These are phyloP conservation scores for Gambusia yucatana DNA, from an alignment of 2,797 vertebrate species.

Conservation along the genomic window DNA sequence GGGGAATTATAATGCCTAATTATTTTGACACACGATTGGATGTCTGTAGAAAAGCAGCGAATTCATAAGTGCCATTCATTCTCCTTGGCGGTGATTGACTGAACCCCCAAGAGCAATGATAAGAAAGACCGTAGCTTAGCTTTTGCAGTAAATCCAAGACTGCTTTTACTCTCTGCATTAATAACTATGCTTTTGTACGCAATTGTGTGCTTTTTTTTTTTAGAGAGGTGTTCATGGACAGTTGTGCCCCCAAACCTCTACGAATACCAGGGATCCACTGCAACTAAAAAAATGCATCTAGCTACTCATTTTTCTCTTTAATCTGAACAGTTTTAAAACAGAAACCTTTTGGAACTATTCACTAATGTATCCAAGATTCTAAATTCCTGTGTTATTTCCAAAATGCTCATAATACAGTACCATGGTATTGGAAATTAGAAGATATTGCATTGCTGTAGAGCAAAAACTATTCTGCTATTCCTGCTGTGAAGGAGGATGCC, in stretches of 20 bases:
- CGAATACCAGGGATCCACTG: too few relatives aligned
- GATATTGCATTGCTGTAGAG: neutral
- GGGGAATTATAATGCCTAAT: neutral
- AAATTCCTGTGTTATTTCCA: neutral
- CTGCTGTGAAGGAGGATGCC: neutral
- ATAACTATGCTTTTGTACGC: too few relatives aligned
- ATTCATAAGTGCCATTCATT: neutral
- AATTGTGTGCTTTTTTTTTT: too few relatives aligned
- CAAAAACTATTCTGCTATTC: neutral
- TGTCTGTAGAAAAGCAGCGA: neutral
- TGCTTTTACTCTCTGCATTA: too few relatives aligned
- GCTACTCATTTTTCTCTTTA: too few relatives aligned
- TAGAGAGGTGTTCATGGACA: too few relatives aligned
- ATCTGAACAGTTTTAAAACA: too few relatives aligned
- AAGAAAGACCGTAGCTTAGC: neutral
- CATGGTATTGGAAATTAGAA: neutral
- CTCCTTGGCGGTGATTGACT: neutral
- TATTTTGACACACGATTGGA: neutral
- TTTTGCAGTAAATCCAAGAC: neutral
- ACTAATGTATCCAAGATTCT: too few relatives aligned
- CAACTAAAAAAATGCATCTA: too few relatives aligned
- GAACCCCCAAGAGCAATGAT: neutral
- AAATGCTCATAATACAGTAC: neutral
- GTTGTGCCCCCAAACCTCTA: too few relatives aligned
- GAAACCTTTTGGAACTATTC: too few relatives aligned